A percentile compares a stretch with the other conserved stretches of the same genome.
Conservation (phyloP, 2,113 vertebrate species). For the Mormyrus lacerda region DNA sequence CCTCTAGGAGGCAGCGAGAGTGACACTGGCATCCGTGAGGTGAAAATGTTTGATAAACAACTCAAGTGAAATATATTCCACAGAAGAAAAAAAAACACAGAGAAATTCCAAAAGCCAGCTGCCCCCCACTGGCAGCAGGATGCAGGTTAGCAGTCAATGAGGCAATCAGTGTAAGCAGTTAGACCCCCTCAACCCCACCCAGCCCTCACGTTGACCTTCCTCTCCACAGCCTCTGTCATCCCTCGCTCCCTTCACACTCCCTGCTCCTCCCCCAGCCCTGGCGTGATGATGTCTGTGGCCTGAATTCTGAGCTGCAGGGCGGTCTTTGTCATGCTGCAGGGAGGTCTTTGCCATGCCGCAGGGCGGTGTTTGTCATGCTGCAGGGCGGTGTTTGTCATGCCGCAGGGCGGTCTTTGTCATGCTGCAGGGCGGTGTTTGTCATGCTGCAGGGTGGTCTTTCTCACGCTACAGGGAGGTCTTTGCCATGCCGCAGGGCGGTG, state of each 20-base stretch:
- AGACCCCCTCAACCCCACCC: neutral
- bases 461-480: neutral
- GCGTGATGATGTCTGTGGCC: neutral
- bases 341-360: no score
- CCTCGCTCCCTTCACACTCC: neutral
- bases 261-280: neutral
- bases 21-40: slow-evolving; percentile 10
- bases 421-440: no score
- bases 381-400: no score
- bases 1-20: slow-evolving; percentile 2
- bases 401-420: no score
- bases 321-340: neutral
- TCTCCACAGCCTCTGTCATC: neutral
- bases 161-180: neutral
- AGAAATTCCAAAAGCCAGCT: neutral
- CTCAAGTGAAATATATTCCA: neutral
- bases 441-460: no score
- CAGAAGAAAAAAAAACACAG: neutral
- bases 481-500: no score
- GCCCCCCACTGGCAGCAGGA: neutral
- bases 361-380: no score
- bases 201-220: neutral
- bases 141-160: neutral
- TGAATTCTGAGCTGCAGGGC: neutral
- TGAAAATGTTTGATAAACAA: slow-evolving; percentile 28